Percentiles rank a stretch among this genome's conserved stretches.
These are phyloP conservation scores for Cremastinae sp. DNA, from an alignment of 2,888 invertebrate species.

Conservation along the genomic window DNA sequence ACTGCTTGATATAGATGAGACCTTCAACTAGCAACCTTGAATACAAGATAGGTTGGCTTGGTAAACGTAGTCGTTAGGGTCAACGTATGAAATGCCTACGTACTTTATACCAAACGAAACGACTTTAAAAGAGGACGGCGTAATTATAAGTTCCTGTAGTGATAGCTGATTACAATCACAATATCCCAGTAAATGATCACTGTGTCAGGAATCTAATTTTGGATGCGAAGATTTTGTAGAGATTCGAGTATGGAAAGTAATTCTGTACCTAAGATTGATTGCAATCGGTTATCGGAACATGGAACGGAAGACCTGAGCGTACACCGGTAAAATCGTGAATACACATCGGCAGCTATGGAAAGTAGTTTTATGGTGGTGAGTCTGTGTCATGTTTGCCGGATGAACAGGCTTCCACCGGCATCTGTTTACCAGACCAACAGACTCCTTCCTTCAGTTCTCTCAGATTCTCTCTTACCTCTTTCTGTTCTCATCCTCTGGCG, in stretches of 20 bases:
- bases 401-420: conserved; percentile 71
- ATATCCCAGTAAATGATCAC: no score
- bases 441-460: conserved; percentile 65
- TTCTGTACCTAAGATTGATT: conserved; percentile 20
- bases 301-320: conserved; percentile 12
- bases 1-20: conserved; percentile 20
- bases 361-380: conserved; percentile 67
- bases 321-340: conserved; percentile 67
- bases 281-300: conserved; percentile 21
- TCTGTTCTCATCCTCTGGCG: conserved; percentile 46
- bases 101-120: conserved; percentile 42
- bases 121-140: conserved; percentile 9
- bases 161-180: no score
- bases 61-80: conserved; percentile 2
- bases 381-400: conserved; percentile 74
- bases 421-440: conserved; percentile 74
- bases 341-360: conserved; percentile 54
- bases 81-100: conserved; percentile 19
- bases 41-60: conserved; percentile 29
- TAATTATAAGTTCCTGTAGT: conserved; percentile 40
- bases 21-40: conserved; percentile 40
- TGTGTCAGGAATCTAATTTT: conserved; percentile 2
- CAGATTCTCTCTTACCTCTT: conserved; percentile 47
- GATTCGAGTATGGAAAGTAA: conserved; percentile 6
- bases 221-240: conserved; percentile 3